These are phyloP conservation scores for Asteroscopus sphinx DNA, from an alignment of 2,888 invertebrate genomes.

Conservation along the genomic window DNA sequence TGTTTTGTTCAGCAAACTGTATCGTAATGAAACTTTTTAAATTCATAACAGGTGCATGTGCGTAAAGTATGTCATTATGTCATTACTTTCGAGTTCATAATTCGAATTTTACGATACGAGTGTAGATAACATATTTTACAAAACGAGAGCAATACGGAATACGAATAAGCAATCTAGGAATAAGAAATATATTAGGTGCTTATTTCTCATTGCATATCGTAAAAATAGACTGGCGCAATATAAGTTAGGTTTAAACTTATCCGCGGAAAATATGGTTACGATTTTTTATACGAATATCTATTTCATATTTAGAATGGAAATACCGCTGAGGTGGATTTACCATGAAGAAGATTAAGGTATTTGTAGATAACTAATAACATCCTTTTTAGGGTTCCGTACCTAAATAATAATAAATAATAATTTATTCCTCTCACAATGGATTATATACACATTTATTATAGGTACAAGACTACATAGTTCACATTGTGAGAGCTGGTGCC, in stretches of 20 bases:
- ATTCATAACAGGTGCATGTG: too few relatives aligned
- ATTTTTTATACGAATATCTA: conserved; percentile 19
- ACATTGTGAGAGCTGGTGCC: too few relatives aligned
- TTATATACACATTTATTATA: too few relatives aligned
- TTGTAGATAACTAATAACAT: neutral
- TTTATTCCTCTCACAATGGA: too few relatives aligned
- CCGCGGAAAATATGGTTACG: conserved; percentile 8
- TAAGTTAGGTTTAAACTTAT: conserved; percentile 25
- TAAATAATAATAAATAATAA: too few relatives aligned
- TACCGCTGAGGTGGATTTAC: neutral
- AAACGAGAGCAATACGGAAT: conserved; percentile 23
- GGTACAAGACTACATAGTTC: too few relatives aligned
- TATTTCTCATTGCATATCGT: conserved; percentile 37
- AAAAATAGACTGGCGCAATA: conserved; percentile 23
- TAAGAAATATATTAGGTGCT: conserved; percentile 45
- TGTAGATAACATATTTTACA: conserved; percentile 31
- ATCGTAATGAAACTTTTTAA: too few relatives aligned
- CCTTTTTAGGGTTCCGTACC: too few relatives aligned
- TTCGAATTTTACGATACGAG: too few relatives aligned
- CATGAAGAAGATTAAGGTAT: neutral
- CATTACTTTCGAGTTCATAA: too few relatives aligned
- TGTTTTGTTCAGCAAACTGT: too few relatives aligned
- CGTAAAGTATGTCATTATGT: too few relatives aligned
- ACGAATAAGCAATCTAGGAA: conserved; percentile 35
- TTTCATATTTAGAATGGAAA: conserved; percentile 9